phyloP scores from a whole-genome alignment of 2,797 vertebrate species.

The Hypotaenidia okinawae region DNA sequence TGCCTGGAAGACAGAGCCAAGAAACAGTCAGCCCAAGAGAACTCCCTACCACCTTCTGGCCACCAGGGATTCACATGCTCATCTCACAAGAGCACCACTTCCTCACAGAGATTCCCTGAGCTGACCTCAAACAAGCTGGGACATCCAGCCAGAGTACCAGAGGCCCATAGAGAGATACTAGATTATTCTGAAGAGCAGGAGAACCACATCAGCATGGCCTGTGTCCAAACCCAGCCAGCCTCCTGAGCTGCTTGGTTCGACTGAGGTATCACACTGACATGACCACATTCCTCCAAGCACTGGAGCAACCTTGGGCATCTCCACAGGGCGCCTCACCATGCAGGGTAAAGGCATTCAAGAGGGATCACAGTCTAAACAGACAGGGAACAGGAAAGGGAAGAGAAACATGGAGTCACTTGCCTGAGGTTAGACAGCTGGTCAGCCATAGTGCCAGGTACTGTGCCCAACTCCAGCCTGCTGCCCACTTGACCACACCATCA shows the following conservation, averaged over 20 bases:
- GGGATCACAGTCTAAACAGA: background rate
- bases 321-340: fast-evolving
- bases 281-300: background rate
- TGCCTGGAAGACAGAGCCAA: background rate
- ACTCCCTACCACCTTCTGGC: background rate
- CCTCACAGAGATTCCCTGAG: background rate
- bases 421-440: background rate
- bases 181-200: background rate
- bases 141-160: background rate
- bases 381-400: background rate
- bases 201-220: background rate
- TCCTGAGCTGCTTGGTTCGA: background rate
- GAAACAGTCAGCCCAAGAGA: background rate
- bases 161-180: background rate
- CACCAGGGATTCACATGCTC: background rate
- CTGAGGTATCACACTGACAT: background rate
- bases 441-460: background rate
- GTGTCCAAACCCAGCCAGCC: background rate
- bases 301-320: background rate
- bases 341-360: fast-evolving
- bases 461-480: background rate
- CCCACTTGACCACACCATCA: background rate
- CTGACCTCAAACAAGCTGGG: background rate
- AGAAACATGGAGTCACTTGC: background rate
- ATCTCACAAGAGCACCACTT: background rate